Evolutionary conservation across 1,140 invertebrate species (phyloP), one percentile per base, ranked within the genome.

Genomic region (Aphelinus certus): DNA sequence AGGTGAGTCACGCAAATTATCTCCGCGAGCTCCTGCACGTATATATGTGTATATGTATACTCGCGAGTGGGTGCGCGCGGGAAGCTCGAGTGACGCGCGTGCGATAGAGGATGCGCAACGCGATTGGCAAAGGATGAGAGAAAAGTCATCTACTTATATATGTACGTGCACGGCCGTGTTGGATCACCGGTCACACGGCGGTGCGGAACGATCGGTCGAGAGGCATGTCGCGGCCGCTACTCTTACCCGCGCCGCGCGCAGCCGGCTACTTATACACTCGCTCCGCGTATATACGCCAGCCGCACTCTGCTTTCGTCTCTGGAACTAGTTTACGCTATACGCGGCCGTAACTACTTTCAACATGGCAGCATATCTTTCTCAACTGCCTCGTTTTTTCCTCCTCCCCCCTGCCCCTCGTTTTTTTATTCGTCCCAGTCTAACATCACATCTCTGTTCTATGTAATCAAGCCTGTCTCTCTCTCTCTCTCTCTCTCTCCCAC

Each of bases 151-250:
- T 26, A 26, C 26, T 26, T 26, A 26, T 26, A 26, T 26, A 26
- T 26, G 26, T 26, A 26, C 26, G 26, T 26, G 26, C 26, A 26
- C 26, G 26, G 26, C 26, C 26, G 26, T 26, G 61, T 71, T 77
- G 78, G 73, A 77, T 80, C 79, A 79, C 78, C 76, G 75, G 79
- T 79, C 3, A 46, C 9, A 7, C 43, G 7, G 51, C 26, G 26
- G 9, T 42, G 51, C 6, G 57, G 55, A 56, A 45, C 63, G 49
- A 55, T 48, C 10, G 51, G 9, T 64, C 47, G 26, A 26, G 26
- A 26, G 48, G 58, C 46, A 71, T 51, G 26, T 26, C 26, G 26
- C 26, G 26, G 7, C 61, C 51, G 58, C 51, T 64, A 72, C 63
- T 56, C 47, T 72, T 72, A 56, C 61, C 47, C 49, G 53, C 4